Evolutionary conservation across 2,888 invertebrate genomes (phyloP), one percentile per base, ranked within the genome.

Genomic region (Latheticus oryzae): DNA sequence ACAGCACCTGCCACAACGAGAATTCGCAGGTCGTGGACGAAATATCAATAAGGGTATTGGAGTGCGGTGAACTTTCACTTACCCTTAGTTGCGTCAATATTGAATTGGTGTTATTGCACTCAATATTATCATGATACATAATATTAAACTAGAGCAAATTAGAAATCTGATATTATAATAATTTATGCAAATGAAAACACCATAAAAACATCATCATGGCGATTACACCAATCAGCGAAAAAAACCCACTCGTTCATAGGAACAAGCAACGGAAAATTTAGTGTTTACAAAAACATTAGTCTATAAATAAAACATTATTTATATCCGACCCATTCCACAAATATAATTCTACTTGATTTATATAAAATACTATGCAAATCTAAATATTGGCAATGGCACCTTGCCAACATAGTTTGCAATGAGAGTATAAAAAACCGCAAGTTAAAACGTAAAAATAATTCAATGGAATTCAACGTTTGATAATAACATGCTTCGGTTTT

Each of bases 271-370:
- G 57, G 57, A 57, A 57, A 57, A 57, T 51, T 57, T 57, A 57
- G 43, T 57, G 50, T 56, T 50, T 56, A 50, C 33, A 50, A 50
- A 50, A 56, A 56, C 43, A 47, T 50, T 51, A 21, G 38, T 26
- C 57, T 57, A 57, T 57, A 57, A 57, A 57, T 57, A 57, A 50
- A 57, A 57, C 42, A 57, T 57, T 57, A 57, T 57, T 57, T 57
- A 57, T 57, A 57, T 43, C 35, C 56, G 50, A 43, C 37, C 56
- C 50, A 42, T 50, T 50, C 56, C 47, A 33, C 57, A 57, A 51
- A 57, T 57, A 51, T 51, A 57, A 45, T 43, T 35, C 37, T 15
- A 37, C 50, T 43, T 57, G 57, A 57, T 57, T 57, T 57, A 57
- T 57, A 57, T 30, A 57, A 50, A 51, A 57, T 37, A 43, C 50